phyloP scores from a whole-genome alignment of 2,113 vertebrate species.

The Bubalus kerabau region DNA sequence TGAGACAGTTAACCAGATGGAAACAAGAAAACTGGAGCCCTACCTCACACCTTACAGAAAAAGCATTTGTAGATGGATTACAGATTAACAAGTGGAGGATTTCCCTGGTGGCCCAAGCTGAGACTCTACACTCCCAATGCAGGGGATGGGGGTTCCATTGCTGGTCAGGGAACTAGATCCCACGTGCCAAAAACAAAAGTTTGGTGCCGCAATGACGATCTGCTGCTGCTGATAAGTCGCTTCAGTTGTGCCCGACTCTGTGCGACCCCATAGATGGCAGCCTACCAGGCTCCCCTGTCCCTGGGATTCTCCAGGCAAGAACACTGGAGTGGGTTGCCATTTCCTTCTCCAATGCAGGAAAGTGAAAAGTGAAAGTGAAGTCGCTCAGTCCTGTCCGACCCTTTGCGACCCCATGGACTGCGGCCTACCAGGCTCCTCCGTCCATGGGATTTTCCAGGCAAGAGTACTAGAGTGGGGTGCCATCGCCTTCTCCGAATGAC shows the following conservation, averaged over 20 bases:
- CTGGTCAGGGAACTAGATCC: not conserved
- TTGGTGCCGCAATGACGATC: rapidly evolving
- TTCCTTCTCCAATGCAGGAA: too few species aligned
- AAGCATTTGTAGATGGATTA: not conserved
- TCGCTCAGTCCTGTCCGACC: too few species aligned
- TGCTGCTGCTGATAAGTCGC: not conserved
- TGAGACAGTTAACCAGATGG: not conserved
- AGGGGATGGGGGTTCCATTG: not conserved
- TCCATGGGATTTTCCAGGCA: too few species aligned
- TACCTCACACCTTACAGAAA: not conserved
- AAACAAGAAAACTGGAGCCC: not conserved
- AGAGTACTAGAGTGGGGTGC: too few species aligned
- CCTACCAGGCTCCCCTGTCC: not conserved
- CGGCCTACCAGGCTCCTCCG: too few species aligned
- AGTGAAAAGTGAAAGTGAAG: too few species aligned
- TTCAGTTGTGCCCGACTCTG: not conserved
- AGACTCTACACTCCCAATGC: not conserved
- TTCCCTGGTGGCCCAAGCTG: not conserved
- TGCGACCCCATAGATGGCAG: not conserved
- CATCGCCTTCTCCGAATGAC: too few species aligned
- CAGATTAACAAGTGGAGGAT: not conserved
- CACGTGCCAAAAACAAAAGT: not conserved
- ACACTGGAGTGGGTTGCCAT: too few species aligned
- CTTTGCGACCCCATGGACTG: too few species aligned
- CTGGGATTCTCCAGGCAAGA: too few species aligned